Percentiles rank a stretch among this genome's conserved stretches.
Conservation (phyloP, 37 sponge, comb jelly and placozoan species). For the Theonella swinhoei region DNA sequence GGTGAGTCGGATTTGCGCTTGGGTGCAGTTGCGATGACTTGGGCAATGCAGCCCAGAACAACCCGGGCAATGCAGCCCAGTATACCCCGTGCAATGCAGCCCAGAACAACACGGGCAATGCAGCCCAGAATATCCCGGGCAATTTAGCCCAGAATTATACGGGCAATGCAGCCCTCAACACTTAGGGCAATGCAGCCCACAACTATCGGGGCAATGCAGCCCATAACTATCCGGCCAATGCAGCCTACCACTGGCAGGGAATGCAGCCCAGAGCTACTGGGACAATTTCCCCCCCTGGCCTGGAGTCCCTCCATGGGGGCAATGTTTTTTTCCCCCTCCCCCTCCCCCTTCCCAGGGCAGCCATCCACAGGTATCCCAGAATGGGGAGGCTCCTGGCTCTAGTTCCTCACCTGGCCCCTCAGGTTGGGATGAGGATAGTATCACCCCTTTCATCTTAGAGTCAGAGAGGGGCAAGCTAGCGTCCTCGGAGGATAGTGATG, state of each 20-base stretch:
- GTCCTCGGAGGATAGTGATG: background rate
- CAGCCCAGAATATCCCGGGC: constrained; percentile 5
- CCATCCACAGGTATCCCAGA: too few relatives aligned
- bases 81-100: background rate
- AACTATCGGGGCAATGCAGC: too few relatives aligned
- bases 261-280: too few relatives aligned
- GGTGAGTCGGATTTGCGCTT: background rate
- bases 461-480: background rate
- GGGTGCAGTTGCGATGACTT: too few relatives aligned
- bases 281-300: background rate
- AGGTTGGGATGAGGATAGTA: background rate
- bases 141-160: constrained; percentile 3
- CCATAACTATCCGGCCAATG: too few relatives aligned
- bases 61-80: constrained; percentile 13
- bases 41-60: constrained; percentile 17
- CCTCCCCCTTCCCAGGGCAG: too few relatives aligned
- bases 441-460: background rate
- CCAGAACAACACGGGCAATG: constrained; percentile 10
- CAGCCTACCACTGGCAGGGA: too few relatives aligned
- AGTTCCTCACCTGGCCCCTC: background rate
- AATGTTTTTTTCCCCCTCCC: background rate
- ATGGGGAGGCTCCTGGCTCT: background rate
- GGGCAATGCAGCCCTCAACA: constrained; percentile 39
- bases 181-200: too few relatives aligned
- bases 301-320: background rate